Evolutionary conservation across 2,888 invertebrate genomes (phyloP).

Genomic region (Thysanoteuthis rhombus): DNA sequence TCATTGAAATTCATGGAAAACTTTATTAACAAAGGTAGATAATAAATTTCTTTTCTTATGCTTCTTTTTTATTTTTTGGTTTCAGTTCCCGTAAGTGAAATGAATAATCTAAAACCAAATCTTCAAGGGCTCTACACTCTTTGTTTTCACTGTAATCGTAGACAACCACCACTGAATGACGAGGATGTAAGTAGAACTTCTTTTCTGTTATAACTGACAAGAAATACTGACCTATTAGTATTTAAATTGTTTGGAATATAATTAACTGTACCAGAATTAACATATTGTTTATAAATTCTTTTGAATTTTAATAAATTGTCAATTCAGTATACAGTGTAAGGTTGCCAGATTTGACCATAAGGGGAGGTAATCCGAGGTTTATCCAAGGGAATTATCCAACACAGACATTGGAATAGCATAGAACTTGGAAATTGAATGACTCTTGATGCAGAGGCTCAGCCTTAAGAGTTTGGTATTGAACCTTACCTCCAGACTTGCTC

Average conservation of each 20-base stretch:
- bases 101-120: background rate
- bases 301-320: background rate
- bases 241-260: background rate
- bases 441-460: no score
- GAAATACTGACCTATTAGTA: no score
- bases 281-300: background rate
- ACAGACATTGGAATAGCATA: no score
- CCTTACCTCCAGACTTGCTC: no score
- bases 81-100: background rate
- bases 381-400: no score
- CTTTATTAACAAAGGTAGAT: no score
- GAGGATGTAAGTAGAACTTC: background rate
- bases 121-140: background rate
- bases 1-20: no score
- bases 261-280: background rate
- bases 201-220: no score
- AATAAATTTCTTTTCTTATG: background rate
- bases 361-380: no score
- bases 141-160: background rate
- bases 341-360: no score
- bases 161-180: background rate
- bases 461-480: no score
- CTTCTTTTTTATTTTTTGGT: background rate
- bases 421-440: no score
- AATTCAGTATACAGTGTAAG: background rate